Evolutionary conservation across 2,113 vertebrate species (phyloP), one percentile per base, ranked within the genome.

Genomic region (Prolemur simus): DNA sequence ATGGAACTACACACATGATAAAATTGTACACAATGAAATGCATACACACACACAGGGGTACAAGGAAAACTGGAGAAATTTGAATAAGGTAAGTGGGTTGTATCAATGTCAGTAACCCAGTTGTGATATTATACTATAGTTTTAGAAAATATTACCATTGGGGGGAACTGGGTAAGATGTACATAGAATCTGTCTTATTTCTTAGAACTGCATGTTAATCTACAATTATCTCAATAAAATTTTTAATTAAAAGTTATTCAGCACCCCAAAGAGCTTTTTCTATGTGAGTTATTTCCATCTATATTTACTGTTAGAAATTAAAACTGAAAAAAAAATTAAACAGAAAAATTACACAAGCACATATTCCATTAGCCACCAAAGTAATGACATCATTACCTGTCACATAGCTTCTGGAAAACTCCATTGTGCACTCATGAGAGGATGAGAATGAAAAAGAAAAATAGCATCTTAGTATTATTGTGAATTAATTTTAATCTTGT

Each of bases 221-320:
- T 74, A 47, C 21, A 37, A 77, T 60, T 68, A 89, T 34, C 56
- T 86, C 25, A 90, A 42, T 89, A 89, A 90, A 81, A 37, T 11
- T 80, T 91, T 90, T 18, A n/a, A 74, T 63, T 60, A 60, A 91
- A 95, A 80, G 74, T 85, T 91, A 94, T 58, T 45, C 39, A 88
- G 14, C 18, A 37, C 3, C 52, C 12, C n/a, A 42, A 54, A 56
- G 32, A n/a, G 0, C 3, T 88, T 96, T 80, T 49, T 2, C 37
- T 64, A 6, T 73, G 64, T 93, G 17, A 56, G 29, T 95, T 88
- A 82, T 88, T 87, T 96, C 20, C 87, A 66, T 39, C 32, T 81
- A 49, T 49, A 74, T 63, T 87, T 90, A 63, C 14, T 60, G 5
- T 84, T 89, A 73, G 42, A 81, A 89, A 82, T 78, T 54, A 86